Percentiles rank a stretch among this genome's conserved stretches.
These are phyloP conservation scores for Platysteira castanea DNA, from an alignment of 2,113 vertebrate species.

Conservation along the genomic window DNA sequence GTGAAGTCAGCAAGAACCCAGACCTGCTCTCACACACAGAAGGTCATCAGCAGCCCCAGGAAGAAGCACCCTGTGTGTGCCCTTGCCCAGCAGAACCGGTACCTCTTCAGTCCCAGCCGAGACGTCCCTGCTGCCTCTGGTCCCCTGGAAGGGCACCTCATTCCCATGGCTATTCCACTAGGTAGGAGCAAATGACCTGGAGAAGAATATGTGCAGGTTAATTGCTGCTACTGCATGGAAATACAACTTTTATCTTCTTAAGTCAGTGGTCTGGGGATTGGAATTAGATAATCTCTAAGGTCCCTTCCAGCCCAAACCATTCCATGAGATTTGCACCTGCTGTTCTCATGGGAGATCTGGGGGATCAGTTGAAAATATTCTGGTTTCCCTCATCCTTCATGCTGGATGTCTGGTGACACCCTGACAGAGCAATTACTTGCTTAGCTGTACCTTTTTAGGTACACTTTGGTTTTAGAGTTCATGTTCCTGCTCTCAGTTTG, in stretches of 20 bases:
- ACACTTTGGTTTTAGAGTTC: neutral
- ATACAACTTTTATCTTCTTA: fast-evolving
- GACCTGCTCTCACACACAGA: conserved; percentile 62
- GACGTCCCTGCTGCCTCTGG: conserved; percentile 28
- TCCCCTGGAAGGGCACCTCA: conserved; percentile 72
- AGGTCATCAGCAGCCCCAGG: neutral
- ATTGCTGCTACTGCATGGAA: neutral
- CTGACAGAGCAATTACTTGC: neutral
- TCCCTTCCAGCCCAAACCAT: neutral
- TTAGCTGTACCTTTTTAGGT: neutral
- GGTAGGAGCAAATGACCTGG: conserved; percentile 70
- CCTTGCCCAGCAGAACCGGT: conserved; percentile 47
- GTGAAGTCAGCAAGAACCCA: conserved; percentile 88
- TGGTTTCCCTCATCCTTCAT: neutral
- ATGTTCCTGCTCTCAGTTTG: neutral
- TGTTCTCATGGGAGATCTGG: neutral
- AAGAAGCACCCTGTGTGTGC: neutral
- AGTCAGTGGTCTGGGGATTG: neutral
- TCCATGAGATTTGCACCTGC: neutral
- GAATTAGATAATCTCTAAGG: neutral
- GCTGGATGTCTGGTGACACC: neutral
- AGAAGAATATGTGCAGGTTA: neutral
- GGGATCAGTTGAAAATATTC: neutral
- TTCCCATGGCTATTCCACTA: conserved; percentile 86
- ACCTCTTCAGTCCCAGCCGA: conserved; percentile 71